These are phyloP conservation scores for Siniperca obscura DNA, from an alignment of 2,797 vertebrate genomes.

Conservation along the genomic window DNA sequence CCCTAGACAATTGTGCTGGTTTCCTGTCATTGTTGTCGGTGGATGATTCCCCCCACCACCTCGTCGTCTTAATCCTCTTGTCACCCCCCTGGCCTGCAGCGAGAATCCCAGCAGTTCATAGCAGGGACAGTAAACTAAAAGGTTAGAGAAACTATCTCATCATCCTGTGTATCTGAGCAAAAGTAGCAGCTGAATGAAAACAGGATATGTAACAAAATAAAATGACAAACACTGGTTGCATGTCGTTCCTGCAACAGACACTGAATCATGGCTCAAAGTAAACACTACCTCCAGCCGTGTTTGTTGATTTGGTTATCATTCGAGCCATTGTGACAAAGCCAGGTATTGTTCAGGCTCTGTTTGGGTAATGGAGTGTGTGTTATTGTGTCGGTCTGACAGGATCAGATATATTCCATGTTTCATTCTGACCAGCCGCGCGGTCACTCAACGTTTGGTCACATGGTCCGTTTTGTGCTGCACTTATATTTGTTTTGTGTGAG, in stretches of 20 bases:
- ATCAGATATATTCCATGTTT: constrained; percentile 45
- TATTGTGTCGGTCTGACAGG: constrained; percentile 50
- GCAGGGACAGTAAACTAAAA: constrained; percentile 13
- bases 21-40: constrained; percentile 84
- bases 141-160: background rate
- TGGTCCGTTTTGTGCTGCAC: background rate
- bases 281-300: constrained; percentile 42
- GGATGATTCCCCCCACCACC: constrained; percentile 52
- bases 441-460: constrained; percentile 14
- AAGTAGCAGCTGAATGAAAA: background rate
- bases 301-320: constrained; percentile 23
- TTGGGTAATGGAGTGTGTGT: constrained; percentile 34
- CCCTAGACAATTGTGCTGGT: constrained; percentile 70
- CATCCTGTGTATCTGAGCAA: background rate
- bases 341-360: constrained; percentile 55
- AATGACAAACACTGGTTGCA: background rate
- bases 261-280: constrained; percentile 34
- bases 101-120: constrained; percentile 5
- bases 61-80: constrained; percentile 41
- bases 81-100: background rate
- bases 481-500: constrained; percentile 42
- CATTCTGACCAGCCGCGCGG: constrained; percentile 11
- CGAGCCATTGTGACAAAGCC: constrained; percentile 42
- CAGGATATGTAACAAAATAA: background rate
- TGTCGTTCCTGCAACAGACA: constrained; percentile 14